These are phyloP conservation scores for Gortyna flavago DNA, from an alignment of 2,888 invertebrate genomes.

Conservation along the genomic window DNA sequence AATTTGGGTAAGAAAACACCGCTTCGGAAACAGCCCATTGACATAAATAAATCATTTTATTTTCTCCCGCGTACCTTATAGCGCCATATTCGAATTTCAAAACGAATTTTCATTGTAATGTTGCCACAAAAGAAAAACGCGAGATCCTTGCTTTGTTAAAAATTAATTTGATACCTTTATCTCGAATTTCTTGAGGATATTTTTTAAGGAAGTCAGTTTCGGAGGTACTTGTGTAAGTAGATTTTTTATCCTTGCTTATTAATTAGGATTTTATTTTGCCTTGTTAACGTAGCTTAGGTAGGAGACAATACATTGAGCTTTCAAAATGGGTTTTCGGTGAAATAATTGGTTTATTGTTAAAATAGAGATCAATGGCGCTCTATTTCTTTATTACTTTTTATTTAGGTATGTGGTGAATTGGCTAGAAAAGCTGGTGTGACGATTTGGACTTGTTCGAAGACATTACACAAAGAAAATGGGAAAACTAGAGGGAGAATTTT, in stretches of 20 bases:
- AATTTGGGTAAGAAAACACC: slow-evolving; percentile 87
- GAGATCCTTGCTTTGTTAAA: slow-evolving; percentile 86
- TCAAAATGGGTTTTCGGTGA: background rate
- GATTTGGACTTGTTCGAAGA: background rate
- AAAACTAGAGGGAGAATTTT: background rate
- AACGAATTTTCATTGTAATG: slow-evolving; percentile 88
- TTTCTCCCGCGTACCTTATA: slow-evolving; percentile 74
- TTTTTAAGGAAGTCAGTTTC: slow-evolving; percentile 64
- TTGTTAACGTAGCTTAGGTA: slow-evolving; percentile 44
- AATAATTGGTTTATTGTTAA: slow-evolving; percentile 13
- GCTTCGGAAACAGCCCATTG: slow-evolving; percentile 85
- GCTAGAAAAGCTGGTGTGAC: background rate
- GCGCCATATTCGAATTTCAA: slow-evolving; percentile 75
- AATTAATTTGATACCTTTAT: slow-evolving; percentile 89
- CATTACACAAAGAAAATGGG: background rate
- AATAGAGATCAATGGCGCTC: background rate
- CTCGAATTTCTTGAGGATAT: slow-evolving; percentile 81
- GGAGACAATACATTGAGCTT: slow-evolving; percentile 5
- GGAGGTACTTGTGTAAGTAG: slow-evolving; percentile 54
- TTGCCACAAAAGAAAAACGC: slow-evolving; percentile 87
- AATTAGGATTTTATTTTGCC: slow-evolving; percentile 57
- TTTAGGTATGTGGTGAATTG: background rate
- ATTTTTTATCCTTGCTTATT: slow-evolving; percentile 58
- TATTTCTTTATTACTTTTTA: background rate
- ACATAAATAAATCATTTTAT: slow-evolving; percentile 90